Evolutionary conservation across 1,140 invertebrate genomes (phyloP), one percentile per base, ranked within the genome.

Genomic region (Mercenaria mercenaria): DNA sequence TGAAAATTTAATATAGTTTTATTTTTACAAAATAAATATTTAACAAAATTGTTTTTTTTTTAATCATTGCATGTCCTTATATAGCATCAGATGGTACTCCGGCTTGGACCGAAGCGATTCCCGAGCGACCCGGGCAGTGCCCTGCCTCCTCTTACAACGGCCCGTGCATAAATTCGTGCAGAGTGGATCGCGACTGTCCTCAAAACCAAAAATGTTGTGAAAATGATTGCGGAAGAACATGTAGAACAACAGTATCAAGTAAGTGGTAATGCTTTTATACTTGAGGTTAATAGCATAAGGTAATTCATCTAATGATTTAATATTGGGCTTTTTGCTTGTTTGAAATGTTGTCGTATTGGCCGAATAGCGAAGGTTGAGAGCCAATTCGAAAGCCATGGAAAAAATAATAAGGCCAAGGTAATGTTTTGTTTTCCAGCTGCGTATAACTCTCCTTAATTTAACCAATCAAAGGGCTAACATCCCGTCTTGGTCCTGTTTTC

Each of bases 131-230:
- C 8, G 86, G 86, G 29, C 56, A 81, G 64, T 88, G 86, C 39
- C 86, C 86, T 26, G 20, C 61, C 1, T 77, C 86, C 1, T 37
- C 59, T 1, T 52, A 26, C 37, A 72, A 37, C n/a, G 86, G 77
- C 1, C 86, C 86, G 20, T 88, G 86, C 43, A 88, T 88, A 26
- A 67, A 47, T n/a, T 81, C 52, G 0, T 88, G 86, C 86, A 50
- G 15, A 11, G 32, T 77, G 6, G 86, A 88, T 26, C 18, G 26
- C 0, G 86, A 88, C 39, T 88, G 86, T 47, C 86, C 76, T 2
- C 8, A 26, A n/a, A 29, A 61, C 23, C 86, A 88, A 26, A 88
- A 88, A 37, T 88, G 86, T 34, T 88, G 86, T 34, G 37, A 32
- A 23, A 88, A 39, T 26, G 74, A 77, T 39, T 88, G 86, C 52